A percentile compares a stretch with the other conserved stretches of the same genome.
Conservation (phyloP, 2,113 vertebrate genomes). For the Progne subis region DNA sequence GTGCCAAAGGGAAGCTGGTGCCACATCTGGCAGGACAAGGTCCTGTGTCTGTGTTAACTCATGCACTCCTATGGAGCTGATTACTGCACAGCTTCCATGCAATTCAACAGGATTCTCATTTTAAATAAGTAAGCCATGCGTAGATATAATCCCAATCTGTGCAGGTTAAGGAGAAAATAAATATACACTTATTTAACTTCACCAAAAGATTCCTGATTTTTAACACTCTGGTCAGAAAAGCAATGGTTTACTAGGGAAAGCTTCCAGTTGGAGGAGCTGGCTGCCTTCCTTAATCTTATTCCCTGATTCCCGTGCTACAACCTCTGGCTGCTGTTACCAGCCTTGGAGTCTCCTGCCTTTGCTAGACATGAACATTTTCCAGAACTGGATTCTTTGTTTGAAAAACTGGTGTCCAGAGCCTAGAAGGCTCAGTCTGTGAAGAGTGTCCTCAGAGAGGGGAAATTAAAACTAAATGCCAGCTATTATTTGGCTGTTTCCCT, state of each 20-base stretch:
- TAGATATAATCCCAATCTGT: not conserved
- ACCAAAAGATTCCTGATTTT: not conserved
- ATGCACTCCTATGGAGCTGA: not conserved
- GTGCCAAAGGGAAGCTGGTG: conserved; percentile 6
- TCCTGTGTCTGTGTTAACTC: not conserved
- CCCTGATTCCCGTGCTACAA: not conserved
- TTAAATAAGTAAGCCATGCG: not conserved
- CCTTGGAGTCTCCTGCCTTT: not conserved
- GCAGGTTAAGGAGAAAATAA: not conserved
- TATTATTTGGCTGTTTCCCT: not conserved
- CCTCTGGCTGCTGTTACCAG: not conserved
- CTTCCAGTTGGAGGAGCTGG: not conserved
- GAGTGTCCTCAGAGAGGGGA: not conserved
- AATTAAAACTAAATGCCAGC: not conserved
- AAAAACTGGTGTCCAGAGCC: not conserved
- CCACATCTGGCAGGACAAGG: not conserved
- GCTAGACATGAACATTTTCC: conserved; percentile 1
- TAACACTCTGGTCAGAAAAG: not conserved
- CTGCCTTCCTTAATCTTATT: not conserved
- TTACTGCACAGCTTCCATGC: not conserved
- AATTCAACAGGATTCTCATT: not conserved
- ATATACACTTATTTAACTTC: not conserved
- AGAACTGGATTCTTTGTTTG: not conserved
- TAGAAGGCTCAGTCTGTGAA: not conserved
- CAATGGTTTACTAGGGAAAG: not conserved